Evolutionary conservation across 2,888 invertebrate genomes (phyloP), one percentile per base, ranked within the genome.

Genomic region (Sinohyriopsis cumingii): DNA sequence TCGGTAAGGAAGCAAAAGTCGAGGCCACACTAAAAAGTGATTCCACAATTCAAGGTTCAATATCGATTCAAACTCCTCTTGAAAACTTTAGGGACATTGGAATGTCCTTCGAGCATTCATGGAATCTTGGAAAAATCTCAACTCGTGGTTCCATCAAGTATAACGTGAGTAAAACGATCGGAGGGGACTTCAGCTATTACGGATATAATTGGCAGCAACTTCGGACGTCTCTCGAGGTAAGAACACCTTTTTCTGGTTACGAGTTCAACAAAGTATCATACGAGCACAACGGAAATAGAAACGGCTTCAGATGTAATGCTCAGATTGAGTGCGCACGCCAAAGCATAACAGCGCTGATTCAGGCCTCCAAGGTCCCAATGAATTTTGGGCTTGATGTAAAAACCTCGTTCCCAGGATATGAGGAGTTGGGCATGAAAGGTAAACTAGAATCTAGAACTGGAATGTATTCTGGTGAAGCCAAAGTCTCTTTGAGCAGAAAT

Each of bases 161-260:
- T 61, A 67, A 68, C 59, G 68, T 69, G 24, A 65, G 57, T n/a
- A 66, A 71, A 33, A 71, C 56, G n/a, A 60, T 81, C 3, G 71
- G 68, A 22, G 73, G 74, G 12, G 71, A 72, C 28, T 19, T 79
- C 57, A 71, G 72, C 20, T 20, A 25, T 69, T 45, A 60, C 63
- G 3, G 45, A 45, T 45, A 45, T 45, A 45, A 45, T 45, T 63
- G 33, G 56, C 63, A 59, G 54, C 25, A 22, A 64, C 53, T 22
- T 9, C 64, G 6, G 63, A 68, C 59, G 25, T 54, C 20, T 64
- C 64, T 77, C 56, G 75, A 77, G 53, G 28, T 84, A 1, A 78
- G 69, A 65, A 84, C 84, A n/a, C 83, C 84, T 20, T 81, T 82
- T 68, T n/a, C 60, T 33, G 79, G 77, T 18, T 78, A 77, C 71